phyloP scores from a whole-genome alignment of 1,140 invertebrate species.

The Reticulitermes speratus region DNA sequence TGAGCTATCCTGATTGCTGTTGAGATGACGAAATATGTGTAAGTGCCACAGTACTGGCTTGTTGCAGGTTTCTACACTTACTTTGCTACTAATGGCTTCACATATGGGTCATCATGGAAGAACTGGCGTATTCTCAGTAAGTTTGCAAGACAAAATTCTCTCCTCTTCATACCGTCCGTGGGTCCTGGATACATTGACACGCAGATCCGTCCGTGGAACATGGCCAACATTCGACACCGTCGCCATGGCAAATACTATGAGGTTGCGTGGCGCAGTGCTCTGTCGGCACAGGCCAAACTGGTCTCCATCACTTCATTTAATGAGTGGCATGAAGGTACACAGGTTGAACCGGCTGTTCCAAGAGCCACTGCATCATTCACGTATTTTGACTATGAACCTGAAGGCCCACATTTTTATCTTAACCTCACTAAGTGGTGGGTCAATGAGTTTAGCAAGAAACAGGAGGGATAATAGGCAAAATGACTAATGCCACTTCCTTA shows the following conservation, averaged over 20 bases:
- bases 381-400: constrained; percentile 58
- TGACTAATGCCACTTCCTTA: too few relatives aligned
- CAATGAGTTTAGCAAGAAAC: constrained; percentile 38
- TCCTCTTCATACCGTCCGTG: constrained; percentile 60
- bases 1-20: too few relatives aligned
- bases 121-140: constrained; percentile 60
- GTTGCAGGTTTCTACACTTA: constrained; percentile 58
- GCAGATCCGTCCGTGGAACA: constrained; percentile 54
- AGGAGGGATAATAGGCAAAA: neutral
- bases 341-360: constrained; percentile 59
- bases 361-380: constrained; percentile 50
- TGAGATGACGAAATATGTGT: too few relatives aligned
- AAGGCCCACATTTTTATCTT: constrained; percentile 57
- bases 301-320: constrained; percentile 61
- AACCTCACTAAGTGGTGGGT: constrained; percentile 61
- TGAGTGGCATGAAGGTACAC: constrained; percentile 62
- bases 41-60: neutral
- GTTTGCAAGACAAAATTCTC: constrained; percentile 55
- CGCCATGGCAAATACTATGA: constrained; percentile 51
- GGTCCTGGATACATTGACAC: constrained; percentile 61
- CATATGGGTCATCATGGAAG: constrained; percentile 62
- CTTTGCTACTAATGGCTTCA: constrained; percentile 58
- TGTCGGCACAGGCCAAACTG: constrained; percentile 51
- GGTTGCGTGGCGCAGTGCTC: constrained; percentile 54
- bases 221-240: constrained; percentile 54